A percentile compares a stretch with the other conserved stretches of the same genome.
Conservation (phyloP, 2,797 vertebrate genomes). For the Avahi laniger region DNA sequence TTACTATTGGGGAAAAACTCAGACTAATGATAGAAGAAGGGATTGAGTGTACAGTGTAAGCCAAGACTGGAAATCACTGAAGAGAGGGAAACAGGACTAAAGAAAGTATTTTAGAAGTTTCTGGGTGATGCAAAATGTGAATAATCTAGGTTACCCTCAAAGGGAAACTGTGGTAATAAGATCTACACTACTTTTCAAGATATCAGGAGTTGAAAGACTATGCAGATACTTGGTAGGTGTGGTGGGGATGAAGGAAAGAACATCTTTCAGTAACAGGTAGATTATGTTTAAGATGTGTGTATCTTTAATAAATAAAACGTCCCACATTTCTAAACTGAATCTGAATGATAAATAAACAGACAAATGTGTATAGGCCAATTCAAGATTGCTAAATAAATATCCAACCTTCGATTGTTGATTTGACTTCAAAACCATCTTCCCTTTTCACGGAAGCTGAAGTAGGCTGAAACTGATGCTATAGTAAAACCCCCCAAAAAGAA, state of each 20-base stretch:
- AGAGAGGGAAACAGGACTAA: not conserved
- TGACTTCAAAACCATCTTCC: not conserved
- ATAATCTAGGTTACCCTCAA: not conserved
- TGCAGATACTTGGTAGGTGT: not conserved
- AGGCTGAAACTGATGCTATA: not conserved
- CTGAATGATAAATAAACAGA: not conserved
- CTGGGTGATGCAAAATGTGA: not conserved
- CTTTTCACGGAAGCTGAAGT: not conserved
- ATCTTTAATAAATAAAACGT: not conserved
- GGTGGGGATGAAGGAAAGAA: not conserved
- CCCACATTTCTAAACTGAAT: not conserved
- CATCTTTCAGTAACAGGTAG: not conserved
- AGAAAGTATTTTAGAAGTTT: not conserved
- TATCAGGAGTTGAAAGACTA: not conserved
- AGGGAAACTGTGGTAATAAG: not conserved
- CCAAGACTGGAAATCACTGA: not conserved
- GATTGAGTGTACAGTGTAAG: not conserved
- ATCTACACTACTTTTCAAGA: not conserved
- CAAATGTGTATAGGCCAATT: not conserved
- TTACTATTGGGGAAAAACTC: not conserved
- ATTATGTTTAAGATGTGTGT: not conserved
- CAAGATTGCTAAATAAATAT: not conserved
- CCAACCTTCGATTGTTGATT: not conserved
- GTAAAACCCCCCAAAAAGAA: not conserved
- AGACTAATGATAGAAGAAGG: not conserved